Evolutionary conservation across 2,797 vertebrate species (phyloP).

Genomic region (Scarus forsteni): DNA sequence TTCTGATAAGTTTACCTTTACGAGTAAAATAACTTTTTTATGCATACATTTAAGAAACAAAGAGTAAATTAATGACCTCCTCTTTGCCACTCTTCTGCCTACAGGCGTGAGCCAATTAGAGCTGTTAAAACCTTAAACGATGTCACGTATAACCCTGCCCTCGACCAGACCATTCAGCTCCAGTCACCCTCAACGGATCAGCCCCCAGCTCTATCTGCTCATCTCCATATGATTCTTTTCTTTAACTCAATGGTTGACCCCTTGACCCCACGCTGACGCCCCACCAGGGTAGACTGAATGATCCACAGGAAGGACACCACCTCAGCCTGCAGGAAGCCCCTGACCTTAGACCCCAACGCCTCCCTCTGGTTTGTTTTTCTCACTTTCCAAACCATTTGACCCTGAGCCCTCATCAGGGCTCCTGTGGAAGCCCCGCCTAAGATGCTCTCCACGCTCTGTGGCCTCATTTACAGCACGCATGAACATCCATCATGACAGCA

Average conservation of each 20-base stretch:
- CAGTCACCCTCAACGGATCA: slow-evolving; percentile 26
- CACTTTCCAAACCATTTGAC: slow-evolving; percentile 39
- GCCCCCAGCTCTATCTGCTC: slow-evolving; percentile 32
- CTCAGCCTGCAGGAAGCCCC: slow-evolving; percentile 50
- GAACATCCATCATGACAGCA: no score
- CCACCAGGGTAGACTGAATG: slow-evolving; percentile 51
- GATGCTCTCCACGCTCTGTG: neutral
- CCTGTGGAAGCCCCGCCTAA: slow-evolving; percentile 9
- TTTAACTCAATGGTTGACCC: slow-evolving; percentile 59
- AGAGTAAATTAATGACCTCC: neutral
- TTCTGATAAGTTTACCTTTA: neutral
- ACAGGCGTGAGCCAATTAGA: neutral
- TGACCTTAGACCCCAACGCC: slow-evolving; percentile 64
- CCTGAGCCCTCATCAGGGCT: slow-evolving; percentile 19
- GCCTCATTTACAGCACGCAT: no score
- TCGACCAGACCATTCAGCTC: slow-evolving; percentile 24
- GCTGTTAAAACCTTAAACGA: neutral
- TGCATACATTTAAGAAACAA: no score
- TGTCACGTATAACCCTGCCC: slow-evolving; percentile 26
- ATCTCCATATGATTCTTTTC: slow-evolving; percentile 27
- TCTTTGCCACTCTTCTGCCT: no score
- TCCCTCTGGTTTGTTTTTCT: slow-evolving; percentile 20
- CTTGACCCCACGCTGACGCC: slow-evolving; percentile 62
- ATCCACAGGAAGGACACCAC: slow-evolving; percentile 62
- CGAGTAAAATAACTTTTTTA: no score